Conservation (phyloP, 92 coral and sea anemone species). For the Micromussa lordhowensis region DNA sequence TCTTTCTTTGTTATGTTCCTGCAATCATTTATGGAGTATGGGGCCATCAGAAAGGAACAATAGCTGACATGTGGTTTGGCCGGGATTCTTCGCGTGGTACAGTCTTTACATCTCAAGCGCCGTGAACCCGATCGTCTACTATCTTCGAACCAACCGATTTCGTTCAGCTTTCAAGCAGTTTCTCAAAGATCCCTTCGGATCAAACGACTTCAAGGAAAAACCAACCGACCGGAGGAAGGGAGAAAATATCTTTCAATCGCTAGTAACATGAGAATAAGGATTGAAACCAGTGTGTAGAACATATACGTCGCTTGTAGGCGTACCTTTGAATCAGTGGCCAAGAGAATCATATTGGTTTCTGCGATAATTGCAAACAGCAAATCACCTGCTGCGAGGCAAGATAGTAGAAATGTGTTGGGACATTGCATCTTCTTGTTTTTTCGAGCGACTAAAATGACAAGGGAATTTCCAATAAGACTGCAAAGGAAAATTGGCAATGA, state of each 20-base stretch:
- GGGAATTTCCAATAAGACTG: conserved; percentile 14
- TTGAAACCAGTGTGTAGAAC: background rate
- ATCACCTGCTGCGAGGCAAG: conserved; percentile 1
- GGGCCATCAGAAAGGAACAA: background rate
- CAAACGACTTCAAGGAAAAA: background rate
- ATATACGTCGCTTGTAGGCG: background rate
- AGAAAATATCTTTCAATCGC: conserved; percentile 13
- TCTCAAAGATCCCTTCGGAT: background rate
- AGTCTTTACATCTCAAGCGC: background rate
- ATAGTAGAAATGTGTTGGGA: conserved; percentile 6
- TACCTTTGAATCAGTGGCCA: background rate
- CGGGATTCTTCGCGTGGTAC: background rate
- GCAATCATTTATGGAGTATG: background rate
- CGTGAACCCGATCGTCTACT: background rate
- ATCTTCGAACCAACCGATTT: background rate
- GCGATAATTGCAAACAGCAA: background rate
- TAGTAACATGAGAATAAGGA: background rate
- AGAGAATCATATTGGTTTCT: background rate
- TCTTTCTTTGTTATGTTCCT: background rate
- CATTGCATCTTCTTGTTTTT: conserved; percentile 17
- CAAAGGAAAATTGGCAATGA: conserved; percentile 9
- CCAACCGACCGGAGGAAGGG: background rate
- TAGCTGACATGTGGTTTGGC: background rate
- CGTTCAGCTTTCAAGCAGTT: background rate
- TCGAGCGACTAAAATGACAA: conserved; percentile 17